Percentiles rank a stretch among this genome's conserved stretches.
phyloP scores from a whole-genome alignment of 1,140 invertebrate species.

The Platyura marginata region DNA sequence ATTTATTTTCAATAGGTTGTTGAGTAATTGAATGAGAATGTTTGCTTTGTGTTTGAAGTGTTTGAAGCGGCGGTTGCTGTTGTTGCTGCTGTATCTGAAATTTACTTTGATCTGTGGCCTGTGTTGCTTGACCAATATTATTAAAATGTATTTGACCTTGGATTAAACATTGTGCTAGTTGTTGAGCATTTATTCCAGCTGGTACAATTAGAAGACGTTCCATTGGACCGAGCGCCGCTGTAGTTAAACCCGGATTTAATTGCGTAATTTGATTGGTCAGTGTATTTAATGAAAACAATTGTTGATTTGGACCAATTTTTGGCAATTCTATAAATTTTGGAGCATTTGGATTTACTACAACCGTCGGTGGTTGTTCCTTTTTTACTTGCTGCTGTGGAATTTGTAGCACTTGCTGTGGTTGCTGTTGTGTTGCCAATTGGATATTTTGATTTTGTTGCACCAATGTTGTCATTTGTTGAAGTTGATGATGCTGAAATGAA shows the following conservation, averaged over 20 bases:
- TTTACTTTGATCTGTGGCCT: neutral
- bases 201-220: slow-evolving; percentile 21
- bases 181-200: slow-evolving; percentile 22
- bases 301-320: slow-evolving; percentile 20
- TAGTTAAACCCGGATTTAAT: slow-evolving; percentile 19
- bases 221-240: slow-evolving; percentile 19
- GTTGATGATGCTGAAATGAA: slow-evolving; percentile 1
- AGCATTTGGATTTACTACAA: slow-evolving; percentile 1
- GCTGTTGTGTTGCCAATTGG: slow-evolving; percentile 1
- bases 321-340: slow-evolving; percentile 15
- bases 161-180: slow-evolving; percentile 20
- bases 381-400: slow-evolving; percentile 1
- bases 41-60: too few relatives aligned
- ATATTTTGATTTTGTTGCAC: neutral
- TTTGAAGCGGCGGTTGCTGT: neutral
- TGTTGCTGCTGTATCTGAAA: slow-evolving; percentile 4
- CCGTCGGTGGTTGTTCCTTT: neutral
- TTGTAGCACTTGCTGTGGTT: slow-evolving; percentile 1
- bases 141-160: slow-evolving; percentile 23
- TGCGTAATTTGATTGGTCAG: slow-evolving; percentile 23
- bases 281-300: slow-evolving; percentile 21
- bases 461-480: slow-evolving; percentile 1
- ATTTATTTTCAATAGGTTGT: neutral
- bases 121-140: slow-evolving; percentile 11
- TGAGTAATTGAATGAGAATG: slow-evolving; percentile 1